phyloP scores from a whole-genome alignment of 2,113 vertebrate species.

The Conger conger region DNA sequence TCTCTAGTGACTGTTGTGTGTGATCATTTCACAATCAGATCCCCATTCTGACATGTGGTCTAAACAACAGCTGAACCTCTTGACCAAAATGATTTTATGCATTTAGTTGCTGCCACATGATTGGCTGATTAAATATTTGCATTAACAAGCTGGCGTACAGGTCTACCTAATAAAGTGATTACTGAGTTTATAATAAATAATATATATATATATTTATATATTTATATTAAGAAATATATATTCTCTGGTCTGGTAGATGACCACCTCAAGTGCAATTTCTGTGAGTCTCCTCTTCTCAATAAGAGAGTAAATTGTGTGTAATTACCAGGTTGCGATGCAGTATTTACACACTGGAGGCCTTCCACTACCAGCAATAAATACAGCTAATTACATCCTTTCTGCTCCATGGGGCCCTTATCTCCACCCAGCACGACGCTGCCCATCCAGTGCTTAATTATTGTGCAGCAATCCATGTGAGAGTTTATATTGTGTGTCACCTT shows the following conservation, averaged over 20 bases:
- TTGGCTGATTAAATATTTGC: too few species aligned
- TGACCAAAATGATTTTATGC: too few species aligned
- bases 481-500: slow-evolving; percentile 45
- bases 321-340: slow-evolving; percentile 56
- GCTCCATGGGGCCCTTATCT: slow-evolving; percentile 66
- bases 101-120: too few species aligned
- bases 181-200: too few species aligned
- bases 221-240: background rate
- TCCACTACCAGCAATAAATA: slow-evolving; percentile 59
- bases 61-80: too few species aligned
- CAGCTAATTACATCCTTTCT: slow-evolving; percentile 66
- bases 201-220: too few species aligned
- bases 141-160: too few species aligned
- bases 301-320: slow-evolving; percentile 48
- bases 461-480: slow-evolving; percentile 53
- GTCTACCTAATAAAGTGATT: too few species aligned
- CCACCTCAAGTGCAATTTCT: background rate
- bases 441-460: slow-evolving; percentile 67
- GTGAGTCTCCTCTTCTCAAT: slow-evolving; percentile 13
- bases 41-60: too few species aligned
- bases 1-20: too few species aligned
- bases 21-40: too few species aligned
- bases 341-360: slow-evolving; percentile 47
- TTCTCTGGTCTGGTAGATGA: slow-evolving; percentile 27
- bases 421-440: slow-evolving; percentile 69